Evolutionary conservation across 2,888 invertebrate species (phyloP).

Genomic region (Parnassius smintheus): DNA sequence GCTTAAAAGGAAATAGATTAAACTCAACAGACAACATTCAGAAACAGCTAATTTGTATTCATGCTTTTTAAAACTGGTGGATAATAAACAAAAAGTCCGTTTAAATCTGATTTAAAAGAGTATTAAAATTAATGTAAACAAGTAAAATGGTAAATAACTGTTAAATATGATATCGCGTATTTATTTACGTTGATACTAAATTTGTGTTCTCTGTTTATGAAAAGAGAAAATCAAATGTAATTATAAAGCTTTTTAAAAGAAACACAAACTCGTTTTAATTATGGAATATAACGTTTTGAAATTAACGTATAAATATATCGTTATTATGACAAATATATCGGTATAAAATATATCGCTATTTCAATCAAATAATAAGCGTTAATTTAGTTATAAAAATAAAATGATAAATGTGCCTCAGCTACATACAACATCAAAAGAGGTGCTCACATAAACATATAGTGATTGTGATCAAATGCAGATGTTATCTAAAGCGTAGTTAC

Average conservation of each 20-base stretch:
- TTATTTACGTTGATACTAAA: not conserved
- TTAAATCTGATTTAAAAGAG: not conserved
- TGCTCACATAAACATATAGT: constrained; percentile 35
- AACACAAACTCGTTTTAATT: constrained; percentile 4
- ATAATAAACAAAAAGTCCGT: not conserved
- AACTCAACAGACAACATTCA: constrained; percentile 5
- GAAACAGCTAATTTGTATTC: constrained; percentile 1
- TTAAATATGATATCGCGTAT: too few relatives aligned
- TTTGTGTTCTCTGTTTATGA: constrained; percentile 76
- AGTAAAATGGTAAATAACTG: not conserved
- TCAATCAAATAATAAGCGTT: constrained; percentile 1
- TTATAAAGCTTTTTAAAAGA: constrained; percentile 30
- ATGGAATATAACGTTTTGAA: not conserved
- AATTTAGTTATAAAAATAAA: constrained; percentile 18
- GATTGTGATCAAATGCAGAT: constrained; percentile 32
- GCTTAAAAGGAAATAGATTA: constrained; percentile 8
- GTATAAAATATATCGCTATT: not conserved
- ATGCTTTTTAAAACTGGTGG: constrained; percentile 7
- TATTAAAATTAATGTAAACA: not conserved
- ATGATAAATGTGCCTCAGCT: constrained; percentile 21
- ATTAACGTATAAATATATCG: not conserved
- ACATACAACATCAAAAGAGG: constrained; percentile 32
- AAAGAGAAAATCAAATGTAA: constrained; percentile 70
- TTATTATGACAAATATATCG: not conserved
- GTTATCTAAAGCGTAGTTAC: constrained; percentile 47